Base-by-base conservation (phyloP, 2,888 invertebrate species). In the Drepanosiphum platanoidis region DNA sequence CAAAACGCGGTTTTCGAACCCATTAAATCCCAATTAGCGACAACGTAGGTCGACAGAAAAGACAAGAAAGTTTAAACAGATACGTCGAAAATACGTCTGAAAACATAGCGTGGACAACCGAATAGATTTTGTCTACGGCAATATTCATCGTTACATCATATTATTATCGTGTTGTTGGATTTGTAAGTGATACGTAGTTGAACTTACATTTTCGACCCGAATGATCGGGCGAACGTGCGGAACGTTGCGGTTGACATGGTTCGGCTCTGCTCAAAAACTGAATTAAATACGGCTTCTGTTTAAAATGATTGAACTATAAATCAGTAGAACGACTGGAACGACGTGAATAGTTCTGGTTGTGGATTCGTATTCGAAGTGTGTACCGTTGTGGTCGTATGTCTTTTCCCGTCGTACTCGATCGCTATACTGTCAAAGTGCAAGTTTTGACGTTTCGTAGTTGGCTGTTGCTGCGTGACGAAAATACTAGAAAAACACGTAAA, bases 401-500 rank as follows among this genome's bases (percentile, higher is more conserved):
- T 1, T 61, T n/a, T 1, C 27, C 5, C 64, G 1, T n/a, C 27
- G 27, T 61, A n/a, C 9, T n/a, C 1, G n/a, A 42, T 1, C 13
- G 11, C 8, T 61, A 1, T 27, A 64, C 64, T 30, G 27, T 27
- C 13, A 27, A n/a, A 64, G 11, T 30, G 9, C 1, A n/a, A n/a
- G n/a, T n/a, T n/a, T n/a, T n/a, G n/a, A n/a, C n/a, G n/a, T n/a
- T n/a, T n/a, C n/a, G n/a, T n/a, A 30, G 30, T 27, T 61, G 9
- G 64, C 30, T 34, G 42, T 66, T 46, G 39, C 39, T 61, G 32
- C 32, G 79, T 79, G 68, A 39, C 71, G 77, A 61, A 77, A 34
- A 66, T 66, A n/a, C 64, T 36, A 66, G 66, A 75, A 82, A n/a
- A 75, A 84, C 84, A 84, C 84, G 84, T 84, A 84, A 84, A 84